phyloP scores from a whole-genome alignment of 2,888 invertebrate species.

The Abscondita cerata region DNA sequence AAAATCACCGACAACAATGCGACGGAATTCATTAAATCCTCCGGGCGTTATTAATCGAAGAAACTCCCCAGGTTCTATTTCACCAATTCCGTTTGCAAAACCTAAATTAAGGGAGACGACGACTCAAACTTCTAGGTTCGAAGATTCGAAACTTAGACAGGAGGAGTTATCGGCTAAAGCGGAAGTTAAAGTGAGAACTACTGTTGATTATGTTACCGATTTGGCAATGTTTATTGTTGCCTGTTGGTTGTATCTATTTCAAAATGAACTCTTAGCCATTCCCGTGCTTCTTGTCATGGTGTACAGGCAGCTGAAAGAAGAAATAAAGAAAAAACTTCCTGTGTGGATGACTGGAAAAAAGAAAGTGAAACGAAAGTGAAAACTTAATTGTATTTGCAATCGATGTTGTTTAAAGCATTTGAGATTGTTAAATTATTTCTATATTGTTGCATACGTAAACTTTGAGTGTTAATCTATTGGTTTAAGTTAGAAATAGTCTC shows the following conservation, averaged over 20 bases:
- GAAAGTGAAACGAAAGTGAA: slow-evolving; percentile 25
- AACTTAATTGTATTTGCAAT: too few relatives aligned
- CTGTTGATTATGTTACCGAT: slow-evolving; percentile 77
- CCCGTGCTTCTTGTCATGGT: slow-evolving; percentile 79
- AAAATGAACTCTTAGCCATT: slow-evolving; percentile 79
- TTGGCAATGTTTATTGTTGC: slow-evolving; percentile 77
- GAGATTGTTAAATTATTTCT: too few relatives aligned
- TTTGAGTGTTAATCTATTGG: too few relatives aligned
- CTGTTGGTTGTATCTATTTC: slow-evolving; percentile 82
- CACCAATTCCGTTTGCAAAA: slow-evolving; percentile 6
- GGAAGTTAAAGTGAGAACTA: slow-evolving; percentile 71
- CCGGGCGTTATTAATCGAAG: slow-evolving; percentile 8
- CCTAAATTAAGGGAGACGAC: slow-evolving; percentile 54
- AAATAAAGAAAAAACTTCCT: slow-evolving; percentile 66
- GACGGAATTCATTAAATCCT: slow-evolving; percentile 24
- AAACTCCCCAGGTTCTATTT: slow-evolving; percentile 11
- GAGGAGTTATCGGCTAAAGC: slow-evolving; percentile 68
- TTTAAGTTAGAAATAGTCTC: too few relatives aligned
- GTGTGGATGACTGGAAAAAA: slow-evolving; percentile 61
- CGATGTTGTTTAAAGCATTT: too few relatives aligned
- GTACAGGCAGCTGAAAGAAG: slow-evolving; percentile 77
- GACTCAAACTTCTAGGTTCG: slow-evolving; percentile 52
- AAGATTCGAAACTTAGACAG: slow-evolving; percentile 51
- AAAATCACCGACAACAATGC: slow-evolving; percentile 39
- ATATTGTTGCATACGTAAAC: too few relatives aligned